Conservation (phyloP, 2,797 vertebrate genomes). For the Mionectes olivaceus region DNA sequence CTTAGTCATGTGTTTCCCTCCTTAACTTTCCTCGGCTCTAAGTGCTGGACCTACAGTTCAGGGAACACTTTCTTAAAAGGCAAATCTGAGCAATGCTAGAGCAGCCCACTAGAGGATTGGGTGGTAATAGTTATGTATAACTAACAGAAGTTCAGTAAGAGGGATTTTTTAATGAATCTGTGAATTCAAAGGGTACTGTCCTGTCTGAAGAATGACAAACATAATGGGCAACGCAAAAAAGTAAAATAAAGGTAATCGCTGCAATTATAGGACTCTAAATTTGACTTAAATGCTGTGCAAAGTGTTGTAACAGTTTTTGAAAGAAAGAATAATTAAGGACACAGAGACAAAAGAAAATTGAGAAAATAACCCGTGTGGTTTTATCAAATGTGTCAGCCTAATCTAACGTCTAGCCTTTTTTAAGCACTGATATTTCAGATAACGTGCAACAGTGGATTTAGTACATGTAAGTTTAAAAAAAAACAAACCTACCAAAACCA, state of each 20-base stretch:
- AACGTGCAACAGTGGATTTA: not conserved
- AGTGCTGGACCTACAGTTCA: not conserved
- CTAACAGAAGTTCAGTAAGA: not conserved
- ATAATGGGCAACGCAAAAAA: not conserved
- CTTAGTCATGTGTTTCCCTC: not conserved
- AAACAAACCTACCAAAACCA: not conserved
- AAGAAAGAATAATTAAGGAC: not conserved
- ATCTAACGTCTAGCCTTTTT: not conserved
- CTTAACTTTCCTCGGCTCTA: not conserved
- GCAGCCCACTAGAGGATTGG: not conserved
- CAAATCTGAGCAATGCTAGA: not conserved
- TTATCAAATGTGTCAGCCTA: not conserved
- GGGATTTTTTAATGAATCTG: slow-evolving; percentile 18
- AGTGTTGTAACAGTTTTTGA: not conserved
- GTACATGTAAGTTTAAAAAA: not conserved
- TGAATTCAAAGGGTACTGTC: not conserved
- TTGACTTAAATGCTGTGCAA: not conserved
- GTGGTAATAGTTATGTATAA: not conserved
- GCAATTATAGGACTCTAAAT: not conserved
- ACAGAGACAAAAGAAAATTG: not conserved
- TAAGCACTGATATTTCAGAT: not conserved
- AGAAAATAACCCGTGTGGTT: not conserved
- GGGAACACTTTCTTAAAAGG: not conserved
- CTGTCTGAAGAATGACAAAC: not conserved
- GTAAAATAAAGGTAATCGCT: slow-evolving; percentile 2